A percentile compares a stretch with the other conserved stretches of the same genome.
phyloP scores from a whole-genome alignment of 2,888 invertebrate species.

The Xestia sexstrigata region DNA sequence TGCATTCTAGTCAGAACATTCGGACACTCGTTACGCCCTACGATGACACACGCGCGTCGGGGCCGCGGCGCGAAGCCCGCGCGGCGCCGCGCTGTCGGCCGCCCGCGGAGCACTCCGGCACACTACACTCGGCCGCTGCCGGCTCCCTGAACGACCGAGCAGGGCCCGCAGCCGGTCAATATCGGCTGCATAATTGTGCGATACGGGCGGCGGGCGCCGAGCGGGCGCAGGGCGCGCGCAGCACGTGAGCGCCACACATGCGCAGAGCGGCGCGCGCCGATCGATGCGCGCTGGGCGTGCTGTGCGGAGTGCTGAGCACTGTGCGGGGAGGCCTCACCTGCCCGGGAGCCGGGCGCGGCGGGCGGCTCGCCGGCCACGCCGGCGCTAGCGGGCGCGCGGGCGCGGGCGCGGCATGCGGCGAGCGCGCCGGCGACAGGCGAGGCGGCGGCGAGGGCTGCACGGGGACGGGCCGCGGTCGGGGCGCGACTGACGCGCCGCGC shows the following conservation, averaged over 20 bases:
- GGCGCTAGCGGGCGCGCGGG: constrained; percentile 81
- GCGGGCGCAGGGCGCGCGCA: constrained; percentile 58
- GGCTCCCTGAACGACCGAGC: constrained; percentile 33
- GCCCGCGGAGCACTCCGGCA: background rate
- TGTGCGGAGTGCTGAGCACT: constrained; percentile 58
- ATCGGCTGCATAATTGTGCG: constrained; percentile 53
- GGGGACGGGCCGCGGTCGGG: constrained; percentile 79
- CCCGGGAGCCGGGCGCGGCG: constrained; percentile 72
- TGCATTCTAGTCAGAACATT: background rate
- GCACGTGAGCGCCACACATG: constrained; percentile 56
- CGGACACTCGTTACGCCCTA: constrained; percentile 36
- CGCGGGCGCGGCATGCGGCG: constrained; percentile 82
- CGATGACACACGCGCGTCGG: constrained; percentile 36
- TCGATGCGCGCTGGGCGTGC: constrained; percentile 57
- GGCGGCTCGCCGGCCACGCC: constrained; percentile 79
- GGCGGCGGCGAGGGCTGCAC: constrained; percentile 76
- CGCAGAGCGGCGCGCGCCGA: constrained; percentile 55
- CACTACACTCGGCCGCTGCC: constrained; percentile 31
- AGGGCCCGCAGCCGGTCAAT: constrained; percentile 56
- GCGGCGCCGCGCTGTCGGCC: constrained; percentile 28
- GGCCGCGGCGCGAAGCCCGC: constrained; percentile 12
- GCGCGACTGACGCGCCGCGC: constrained; percentile 78
- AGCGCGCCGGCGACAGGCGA: constrained; percentile 79
- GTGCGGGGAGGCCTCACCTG: constrained; percentile 70
- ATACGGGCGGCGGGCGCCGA: constrained; percentile 45